A percentile compares a stretch with the other conserved stretches of the same genome.
Conservation (phyloP, 2,113 vertebrate genomes). For the Ciconia stormi region DNA sequence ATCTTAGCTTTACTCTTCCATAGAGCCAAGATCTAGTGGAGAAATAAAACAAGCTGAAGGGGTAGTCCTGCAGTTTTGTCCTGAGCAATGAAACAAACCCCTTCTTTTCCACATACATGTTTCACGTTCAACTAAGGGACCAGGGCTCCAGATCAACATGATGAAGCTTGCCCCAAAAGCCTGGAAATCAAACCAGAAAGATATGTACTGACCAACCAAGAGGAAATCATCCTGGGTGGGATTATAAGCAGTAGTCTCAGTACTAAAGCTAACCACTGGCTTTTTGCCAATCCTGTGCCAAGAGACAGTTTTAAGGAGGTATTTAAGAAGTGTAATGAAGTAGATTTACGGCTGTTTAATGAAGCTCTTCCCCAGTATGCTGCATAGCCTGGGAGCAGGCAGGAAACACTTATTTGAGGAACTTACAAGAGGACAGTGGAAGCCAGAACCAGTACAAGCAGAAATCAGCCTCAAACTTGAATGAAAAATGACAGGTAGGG, state of each 20-base stretch:
- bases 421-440: background rate
- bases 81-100: background rate
- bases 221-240: background rate
- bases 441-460: background rate
- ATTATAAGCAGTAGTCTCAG: background rate
- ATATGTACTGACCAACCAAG: background rate
- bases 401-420: background rate
- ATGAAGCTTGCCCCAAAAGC: background rate
- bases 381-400: background rate
- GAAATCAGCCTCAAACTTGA: background rate
- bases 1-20: background rate
- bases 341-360: background rate
- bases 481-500: background rate
- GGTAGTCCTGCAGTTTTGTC: background rate
- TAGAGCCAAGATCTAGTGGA: background rate
- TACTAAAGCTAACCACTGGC: background rate
- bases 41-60: background rate
- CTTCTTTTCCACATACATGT: background rate
- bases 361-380: background rate
- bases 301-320: background rate
- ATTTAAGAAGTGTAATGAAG: background rate
- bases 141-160: background rate
- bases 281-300: background rate
- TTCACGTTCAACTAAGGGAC: background rate
- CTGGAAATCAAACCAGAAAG: background rate